Evolutionary conservation across 2,113 vertebrate species (phyloP).

Genomic region (Paraplagusia blochii): DNA sequence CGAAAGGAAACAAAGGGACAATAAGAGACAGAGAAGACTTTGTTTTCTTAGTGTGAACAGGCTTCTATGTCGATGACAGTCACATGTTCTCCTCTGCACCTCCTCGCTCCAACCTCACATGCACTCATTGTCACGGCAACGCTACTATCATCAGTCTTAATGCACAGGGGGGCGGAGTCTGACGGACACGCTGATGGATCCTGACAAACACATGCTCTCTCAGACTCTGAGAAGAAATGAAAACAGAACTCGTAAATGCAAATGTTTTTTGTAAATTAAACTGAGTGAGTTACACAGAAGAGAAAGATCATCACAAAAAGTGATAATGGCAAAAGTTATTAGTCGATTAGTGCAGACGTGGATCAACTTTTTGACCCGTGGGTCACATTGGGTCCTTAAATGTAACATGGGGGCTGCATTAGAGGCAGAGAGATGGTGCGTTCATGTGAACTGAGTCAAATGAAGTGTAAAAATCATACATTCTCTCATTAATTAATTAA

Average conservation of each 20-base stretch:
- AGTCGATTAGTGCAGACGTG: too few relatives aligned
- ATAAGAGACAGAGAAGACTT: neutral
- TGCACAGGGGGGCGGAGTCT: conserved; percentile 76
- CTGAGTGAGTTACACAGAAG: too few relatives aligned
- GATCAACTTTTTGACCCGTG: too few relatives aligned
- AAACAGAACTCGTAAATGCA: neutral
- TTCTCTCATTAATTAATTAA: too few relatives aligned
- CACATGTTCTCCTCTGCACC: conserved; percentile 76
- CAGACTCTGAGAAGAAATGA: conserved; percentile 31
- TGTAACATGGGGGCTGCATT: too few relatives aligned
- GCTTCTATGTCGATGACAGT: conserved; percentile 69
- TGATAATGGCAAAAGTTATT: too few relatives aligned
- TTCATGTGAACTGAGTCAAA: too few relatives aligned
- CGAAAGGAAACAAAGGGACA: neutral
- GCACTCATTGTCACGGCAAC: conserved; percentile 73
- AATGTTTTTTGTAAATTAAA: neutral
- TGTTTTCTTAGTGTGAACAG: conserved; percentile 58
- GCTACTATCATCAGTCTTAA: conserved; percentile 35
- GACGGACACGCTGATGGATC: conserved; percentile 60
- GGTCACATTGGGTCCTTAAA: too few relatives aligned
- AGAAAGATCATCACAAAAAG: too few relatives aligned
- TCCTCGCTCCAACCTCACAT: conserved; percentile 77
- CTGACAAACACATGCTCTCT: conserved; percentile 74
- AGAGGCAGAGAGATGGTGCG: too few relatives aligned
- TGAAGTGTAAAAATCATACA: too few relatives aligned